Conservation (phyloP, 2,797 vertebrate genomes). For the Aldrovandia affinis region DNA sequence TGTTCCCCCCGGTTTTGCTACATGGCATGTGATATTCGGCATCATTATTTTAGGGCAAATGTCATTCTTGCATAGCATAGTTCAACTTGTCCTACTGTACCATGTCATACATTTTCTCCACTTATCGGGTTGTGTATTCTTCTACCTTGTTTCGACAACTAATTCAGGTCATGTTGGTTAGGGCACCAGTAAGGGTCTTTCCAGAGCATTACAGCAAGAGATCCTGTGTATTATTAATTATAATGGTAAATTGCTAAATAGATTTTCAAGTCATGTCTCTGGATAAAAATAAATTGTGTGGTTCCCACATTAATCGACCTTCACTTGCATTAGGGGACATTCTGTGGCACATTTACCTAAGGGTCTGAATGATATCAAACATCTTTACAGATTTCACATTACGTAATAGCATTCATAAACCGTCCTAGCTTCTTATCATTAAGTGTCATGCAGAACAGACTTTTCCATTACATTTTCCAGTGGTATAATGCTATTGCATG, state of each 20-base stretch:
- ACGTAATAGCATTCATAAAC: neutral
- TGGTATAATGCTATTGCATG: too few species aligned
- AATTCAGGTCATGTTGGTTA: conserved; percentile 31
- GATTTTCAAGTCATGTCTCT: conserved; percentile 41
- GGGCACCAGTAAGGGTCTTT: conserved; percentile 29
- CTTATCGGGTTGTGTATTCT: neutral
- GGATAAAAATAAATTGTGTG: conserved; percentile 30
- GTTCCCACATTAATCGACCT: neutral
- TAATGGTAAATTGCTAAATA: conserved; percentile 43
- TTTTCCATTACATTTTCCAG: neutral
- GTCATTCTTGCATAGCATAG: too few species aligned
- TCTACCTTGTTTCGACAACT: conserved; percentile 47
- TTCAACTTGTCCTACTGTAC: too few species aligned
- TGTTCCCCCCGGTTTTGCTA: too few species aligned
- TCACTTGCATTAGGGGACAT: neutral
- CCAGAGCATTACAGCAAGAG: conserved; percentile 16
- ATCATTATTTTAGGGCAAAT: too few species aligned
- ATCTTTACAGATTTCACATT: neutral
- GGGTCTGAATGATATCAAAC: neutral
- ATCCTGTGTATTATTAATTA: conserved; percentile 48
- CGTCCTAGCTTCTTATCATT: neutral
- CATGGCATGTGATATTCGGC: too few species aligned
- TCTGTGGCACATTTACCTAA: neutral
- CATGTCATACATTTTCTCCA: neutral
- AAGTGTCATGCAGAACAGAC: neutral